Evolutionary conservation across 2,888 invertebrate species (phyloP), one percentile per base, ranked within the genome.

Genomic region (Thalpophila matura): DNA sequence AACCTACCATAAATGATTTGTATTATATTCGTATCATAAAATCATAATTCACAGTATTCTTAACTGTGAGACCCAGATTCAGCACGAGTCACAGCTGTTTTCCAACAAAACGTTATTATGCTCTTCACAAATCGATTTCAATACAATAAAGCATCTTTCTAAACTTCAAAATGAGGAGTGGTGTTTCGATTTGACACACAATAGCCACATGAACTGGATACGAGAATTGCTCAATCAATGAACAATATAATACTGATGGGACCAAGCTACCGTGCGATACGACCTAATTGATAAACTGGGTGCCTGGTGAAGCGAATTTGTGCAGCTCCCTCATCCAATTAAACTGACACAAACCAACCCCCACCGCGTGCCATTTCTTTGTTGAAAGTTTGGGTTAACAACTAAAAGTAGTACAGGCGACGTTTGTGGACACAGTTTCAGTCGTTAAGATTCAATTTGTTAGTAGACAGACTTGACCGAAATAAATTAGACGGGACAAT

Each of bases 221-320:
- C 73, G 58, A 75, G 77, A 82, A 84, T 88, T 87, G 85, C 82
- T 86, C 84, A 89, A 91, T 91, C 87, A 87, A 84, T 81, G 86
- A 84, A 82, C 87, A 86, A 86, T 86, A 87, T 86, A 86, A 89
- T 85, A 88, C 74, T 81, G 86, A 86, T 85, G 82, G 83, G 82
- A 82, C 78, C 84, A 80, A 86, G 86, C 84, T 79, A 80, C 81
- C 81, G 83, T 82, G 84, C 85, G 84, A 85, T 86, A 83, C 83
- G 85, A 84, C 85, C 86, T 90, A 92, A 91, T 92, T 91, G 90
- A 89, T 88, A 85, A 84, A 89, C 86, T 86, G 86, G 86, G 82
- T 81, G 82, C 77, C 81, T 82, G 81, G 73, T 83, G 77, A 67
- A 84, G 84, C 78, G 85, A 87, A 88, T 85, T 84, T 84, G 85